phyloP scores from a whole-genome alignment of 2,113 vertebrate species.

The Vidua chalybeata region DNA sequence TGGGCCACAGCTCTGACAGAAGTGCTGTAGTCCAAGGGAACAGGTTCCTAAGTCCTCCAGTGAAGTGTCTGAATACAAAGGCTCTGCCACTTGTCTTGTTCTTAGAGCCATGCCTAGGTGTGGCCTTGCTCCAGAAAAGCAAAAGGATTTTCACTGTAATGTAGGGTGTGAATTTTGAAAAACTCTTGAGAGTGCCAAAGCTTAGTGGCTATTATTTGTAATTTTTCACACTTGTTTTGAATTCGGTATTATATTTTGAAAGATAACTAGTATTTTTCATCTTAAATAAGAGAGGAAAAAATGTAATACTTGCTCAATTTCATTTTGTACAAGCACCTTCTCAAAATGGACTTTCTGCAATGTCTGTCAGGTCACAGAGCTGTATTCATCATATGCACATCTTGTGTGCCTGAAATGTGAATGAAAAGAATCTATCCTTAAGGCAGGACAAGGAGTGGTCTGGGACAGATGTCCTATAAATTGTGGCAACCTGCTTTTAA shows the following conservation, averaged over 20 bases:
- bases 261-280: not conserved
- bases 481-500: not conserved
- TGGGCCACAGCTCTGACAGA: not conserved
- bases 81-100: not conserved
- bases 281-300: not conserved
- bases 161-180: not conserved
- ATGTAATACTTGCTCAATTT: not conserved
- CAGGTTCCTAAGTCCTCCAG: not conserved
- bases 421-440: not conserved
- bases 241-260: not conserved
- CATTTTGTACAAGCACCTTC: not conserved
- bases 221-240: not conserved
- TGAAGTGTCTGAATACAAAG: not conserved
- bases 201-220: not conserved
- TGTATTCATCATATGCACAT: fast-evolving
- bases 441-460: not conserved
- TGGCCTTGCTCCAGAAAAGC: not conserved
- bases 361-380: not conserved
- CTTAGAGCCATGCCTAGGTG: not conserved
- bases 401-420: not conserved
- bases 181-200: not conserved
- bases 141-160: not conserved
- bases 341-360: not conserved
- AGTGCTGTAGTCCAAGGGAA: not conserved
- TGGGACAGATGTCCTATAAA: not conserved